Evolutionary conservation across 2,113 vertebrate genomes (phyloP).

Genomic region (Opisthocomus hoazin): DNA sequence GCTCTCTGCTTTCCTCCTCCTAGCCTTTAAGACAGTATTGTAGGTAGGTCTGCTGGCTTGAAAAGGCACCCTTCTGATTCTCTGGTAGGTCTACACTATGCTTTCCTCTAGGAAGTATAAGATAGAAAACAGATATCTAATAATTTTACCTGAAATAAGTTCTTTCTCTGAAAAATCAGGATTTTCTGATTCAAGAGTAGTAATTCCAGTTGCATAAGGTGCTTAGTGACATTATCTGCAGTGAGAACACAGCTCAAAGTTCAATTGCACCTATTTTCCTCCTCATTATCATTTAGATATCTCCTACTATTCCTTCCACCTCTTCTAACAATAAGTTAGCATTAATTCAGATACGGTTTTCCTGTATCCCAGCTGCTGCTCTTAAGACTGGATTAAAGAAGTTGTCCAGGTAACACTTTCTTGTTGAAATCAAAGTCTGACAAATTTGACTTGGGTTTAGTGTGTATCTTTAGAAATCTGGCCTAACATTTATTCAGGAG

Average conservation of each 20-base stretch:
- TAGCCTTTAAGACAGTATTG: neutral
- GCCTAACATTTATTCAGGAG: neutral
- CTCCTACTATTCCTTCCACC: neutral
- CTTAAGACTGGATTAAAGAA: neutral
- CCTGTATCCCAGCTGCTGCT: neutral
- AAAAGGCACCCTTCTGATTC: neutral
- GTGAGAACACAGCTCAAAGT: neutral
- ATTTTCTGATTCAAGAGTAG: neutral
- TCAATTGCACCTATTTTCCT: neutral
- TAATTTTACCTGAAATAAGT: neutral
- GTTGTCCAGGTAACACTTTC: neutral
- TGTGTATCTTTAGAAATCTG: neutral
- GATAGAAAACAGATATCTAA: neutral
- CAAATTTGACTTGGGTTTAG: neutral
- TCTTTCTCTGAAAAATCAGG: neutral
- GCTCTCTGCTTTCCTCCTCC: neutral
- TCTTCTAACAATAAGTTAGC: neutral
- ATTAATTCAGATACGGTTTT: neutral
- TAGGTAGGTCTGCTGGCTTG: neutral
- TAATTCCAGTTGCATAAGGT: neutral
- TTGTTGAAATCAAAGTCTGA: neutral
- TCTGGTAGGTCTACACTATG: neutral
- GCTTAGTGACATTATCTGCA: neutral
- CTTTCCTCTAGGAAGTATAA: neutral
- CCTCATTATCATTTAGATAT: neutral